Conservation (phyloP, 2,888 invertebrate species). For the Drosophila affinis region DNA sequence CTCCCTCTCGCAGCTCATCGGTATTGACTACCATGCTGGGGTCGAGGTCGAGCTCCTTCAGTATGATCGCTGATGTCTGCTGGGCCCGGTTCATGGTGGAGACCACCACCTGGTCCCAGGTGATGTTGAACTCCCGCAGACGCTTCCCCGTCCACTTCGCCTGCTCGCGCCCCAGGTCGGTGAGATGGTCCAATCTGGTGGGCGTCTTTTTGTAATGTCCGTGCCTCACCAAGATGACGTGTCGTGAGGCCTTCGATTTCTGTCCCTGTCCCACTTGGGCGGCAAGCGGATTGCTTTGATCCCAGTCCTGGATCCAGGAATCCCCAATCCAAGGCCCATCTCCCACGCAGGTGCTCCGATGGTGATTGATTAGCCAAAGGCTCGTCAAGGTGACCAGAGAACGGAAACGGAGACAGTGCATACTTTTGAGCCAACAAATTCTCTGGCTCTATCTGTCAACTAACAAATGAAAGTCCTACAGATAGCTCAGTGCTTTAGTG, state of each 20-base stretch:
- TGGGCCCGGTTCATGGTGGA: conserved; percentile 97
- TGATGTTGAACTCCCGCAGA: conserved; percentile 89
- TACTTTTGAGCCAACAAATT: neutral
- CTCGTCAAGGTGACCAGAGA: conserved; percentile 54
- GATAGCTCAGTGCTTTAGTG: neutral
- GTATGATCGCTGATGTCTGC: conserved; percentile 94
- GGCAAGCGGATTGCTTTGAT: conserved; percentile 89
- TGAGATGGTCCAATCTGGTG: conserved; percentile 90
- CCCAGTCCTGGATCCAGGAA: conserved; percentile 94
- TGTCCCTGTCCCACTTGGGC: conserved; percentile 83
- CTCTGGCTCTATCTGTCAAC: neutral
- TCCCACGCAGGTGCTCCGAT: conserved; percentile 1
- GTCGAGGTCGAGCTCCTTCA: conserved; percentile 87
- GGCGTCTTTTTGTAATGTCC: conserved; percentile 93
- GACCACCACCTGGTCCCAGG: conserved; percentile 91
- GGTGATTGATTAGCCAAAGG: conserved; percentile 44
- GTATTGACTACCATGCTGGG: conserved; percentile 88
- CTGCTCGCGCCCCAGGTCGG: conserved; percentile 92
- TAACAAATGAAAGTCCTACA: neutral
- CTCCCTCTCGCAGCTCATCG: conserved; percentile 93
- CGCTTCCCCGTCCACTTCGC: conserved; percentile 93
- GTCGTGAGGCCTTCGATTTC: conserved; percentile 86
- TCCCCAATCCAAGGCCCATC: neutral
- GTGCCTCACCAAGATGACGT: conserved; percentile 95
- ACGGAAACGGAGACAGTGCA: conserved; percentile 55